These are phyloP conservation scores for Apogon hyalosoma DNA, from an alignment of 2,797 vertebrate species.

Conservation along the genomic window DNA sequence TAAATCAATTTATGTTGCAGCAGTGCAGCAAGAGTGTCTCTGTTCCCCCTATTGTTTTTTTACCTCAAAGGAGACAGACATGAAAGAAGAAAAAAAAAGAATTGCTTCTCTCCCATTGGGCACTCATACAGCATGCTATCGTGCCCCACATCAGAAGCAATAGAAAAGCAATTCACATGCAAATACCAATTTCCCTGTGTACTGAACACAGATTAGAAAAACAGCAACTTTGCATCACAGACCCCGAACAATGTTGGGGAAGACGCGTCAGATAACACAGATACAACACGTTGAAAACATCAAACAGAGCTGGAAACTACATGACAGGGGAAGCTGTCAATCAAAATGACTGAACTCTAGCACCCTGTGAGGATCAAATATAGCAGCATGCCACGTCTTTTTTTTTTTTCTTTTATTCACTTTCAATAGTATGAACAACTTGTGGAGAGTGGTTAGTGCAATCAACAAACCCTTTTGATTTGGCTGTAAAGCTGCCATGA, in stretches of 20 bases:
- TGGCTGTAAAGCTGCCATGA: conserved; percentile 36
- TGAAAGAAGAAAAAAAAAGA: conserved; percentile 35
- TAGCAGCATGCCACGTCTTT: conserved; percentile 32
- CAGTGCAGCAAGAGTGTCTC: conserved; percentile 48
- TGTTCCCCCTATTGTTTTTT: conserved; percentile 47
- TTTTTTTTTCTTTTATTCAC: conserved; percentile 35
- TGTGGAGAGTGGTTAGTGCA: conserved; percentile 19
- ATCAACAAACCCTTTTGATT: conserved; percentile 44
- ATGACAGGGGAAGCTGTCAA: conserved; percentile 56
- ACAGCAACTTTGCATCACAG: conserved; percentile 66
- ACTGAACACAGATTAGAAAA: conserved; percentile 68
- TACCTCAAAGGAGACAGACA: conserved; percentile 55
- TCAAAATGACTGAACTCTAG: conserved; percentile 58
- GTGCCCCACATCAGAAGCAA: conserved; percentile 66
- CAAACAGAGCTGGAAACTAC: conserved; percentile 50
- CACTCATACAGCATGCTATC: conserved; percentile 54
- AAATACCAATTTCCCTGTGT: conserved; percentile 66
- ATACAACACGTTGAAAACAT: conserved; percentile 50
- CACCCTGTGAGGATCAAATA: conserved; percentile 57
- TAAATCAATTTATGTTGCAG: conserved; percentile 54
- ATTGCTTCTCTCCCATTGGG: conserved; percentile 38
- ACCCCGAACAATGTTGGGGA: conserved; percentile 60
- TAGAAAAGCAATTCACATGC: conserved; percentile 78
- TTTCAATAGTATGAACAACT: conserved; percentile 34
- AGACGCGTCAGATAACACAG: conserved; percentile 63